Evolutionary conservation across 2,113 vertebrate species (phyloP), one percentile per base, ranked within the genome.

Genomic region (Bucco capensis): DNA sequence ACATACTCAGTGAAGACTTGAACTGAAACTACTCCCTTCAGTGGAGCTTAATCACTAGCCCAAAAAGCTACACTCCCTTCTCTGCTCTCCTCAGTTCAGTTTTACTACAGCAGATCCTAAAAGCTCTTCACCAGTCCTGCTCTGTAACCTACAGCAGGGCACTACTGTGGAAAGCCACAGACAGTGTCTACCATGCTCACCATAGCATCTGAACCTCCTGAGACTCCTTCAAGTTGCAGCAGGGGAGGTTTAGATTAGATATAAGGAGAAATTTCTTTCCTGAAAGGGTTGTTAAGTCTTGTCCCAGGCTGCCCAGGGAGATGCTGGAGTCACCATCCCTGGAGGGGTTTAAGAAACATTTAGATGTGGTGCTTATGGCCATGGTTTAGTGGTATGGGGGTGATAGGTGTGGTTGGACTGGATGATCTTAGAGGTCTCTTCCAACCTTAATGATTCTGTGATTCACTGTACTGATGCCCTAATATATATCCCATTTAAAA

Each of bases 71-170:
- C 8, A 37, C 19, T 40, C 61, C 56, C 40, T 7, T 2, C 2
- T 22, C 2, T 12, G 42, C 42, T 51, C 56, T 60, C 75, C 62
- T 67, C 2, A 1, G 5, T 16, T 4, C 8, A 6, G 4, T 67
- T 17, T 10, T 8, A 12, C 12, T 21, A 44, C 0, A 53, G 23
- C 6, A 27, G 40, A 71, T 3, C 25, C 50, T 24, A 42, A 62
- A n/a, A 12, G 21, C 25, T 13, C 62, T 30, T 37, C 56, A 12
- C 2, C n/a, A 7, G 2, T 1, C 1, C 0, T 2, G 8, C 1
- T 17, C 30, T 6, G 9, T 3, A 35, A 31, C 42, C 33, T 10
- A 5, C 23, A 7, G 64, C 1, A 6, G 17, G 44, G n/a, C 46
- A 35, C 9, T 2, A 3, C 1, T 37, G 10, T 5, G 30, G 25